Conservation (phyloP, 1,140 invertebrate genomes). For the Drosophila cardini region DNA sequence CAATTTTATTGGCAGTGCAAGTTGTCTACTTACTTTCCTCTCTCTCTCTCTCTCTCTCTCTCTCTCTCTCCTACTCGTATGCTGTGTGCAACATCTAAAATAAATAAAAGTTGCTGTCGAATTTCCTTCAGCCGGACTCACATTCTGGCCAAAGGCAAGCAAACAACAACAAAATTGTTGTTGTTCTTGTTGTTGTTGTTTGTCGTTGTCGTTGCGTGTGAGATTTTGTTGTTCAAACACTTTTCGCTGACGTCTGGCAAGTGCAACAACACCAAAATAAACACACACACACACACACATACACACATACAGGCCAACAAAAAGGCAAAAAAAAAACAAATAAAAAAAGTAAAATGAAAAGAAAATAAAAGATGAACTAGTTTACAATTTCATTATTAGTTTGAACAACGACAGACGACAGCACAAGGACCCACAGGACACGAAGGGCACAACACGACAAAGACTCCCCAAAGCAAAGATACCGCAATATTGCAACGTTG, state of each 20-base stretch:
- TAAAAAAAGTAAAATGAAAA: background rate
- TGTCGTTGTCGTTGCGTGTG: constrained; percentile 79
- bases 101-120: constrained; percentile 70
- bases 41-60: constrained; percentile 3
- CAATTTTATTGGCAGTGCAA: constrained; percentile 79
- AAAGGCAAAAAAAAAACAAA: background rate
- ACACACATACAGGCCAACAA: too few species aligned
- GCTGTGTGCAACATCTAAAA: constrained; percentile 55
- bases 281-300: background rate
- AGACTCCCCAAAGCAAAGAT: constrained; percentile 34
- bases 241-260: constrained; percentile 74
- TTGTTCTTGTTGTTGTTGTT: constrained; percentile 43
- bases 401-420: constrained; percentile 68
- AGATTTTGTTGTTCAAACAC: constrained; percentile 82
- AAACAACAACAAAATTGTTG: constrained; percentile 27
- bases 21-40: constrained; percentile 24
- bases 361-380: constrained; percentile 71
- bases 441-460: background rate
- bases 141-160: constrained; percentile 49
- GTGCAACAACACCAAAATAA: constrained; percentile 32
- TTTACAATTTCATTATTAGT: constrained; percentile 83
- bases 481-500: constrained; percentile 18
- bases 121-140: constrained; percentile 40
- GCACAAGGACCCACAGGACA: constrained; percentile 8
- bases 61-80: background rate